phyloP scores from a whole-genome alignment of 2,113 vertebrate genomes.

The Coryphaenoides rupestris region DNA sequence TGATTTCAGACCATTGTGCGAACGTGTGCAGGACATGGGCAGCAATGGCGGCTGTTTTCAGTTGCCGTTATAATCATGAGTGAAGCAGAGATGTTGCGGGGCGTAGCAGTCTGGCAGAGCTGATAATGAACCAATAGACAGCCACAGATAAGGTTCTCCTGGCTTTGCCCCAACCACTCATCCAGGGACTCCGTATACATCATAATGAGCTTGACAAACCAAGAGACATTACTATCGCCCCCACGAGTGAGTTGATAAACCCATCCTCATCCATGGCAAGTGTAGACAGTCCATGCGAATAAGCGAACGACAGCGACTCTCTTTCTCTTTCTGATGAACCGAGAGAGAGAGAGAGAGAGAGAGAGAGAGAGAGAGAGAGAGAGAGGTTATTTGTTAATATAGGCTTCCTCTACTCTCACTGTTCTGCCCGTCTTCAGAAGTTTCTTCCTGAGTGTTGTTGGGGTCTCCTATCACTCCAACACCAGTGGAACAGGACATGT shows the following conservation, averaged over 20 bases:
- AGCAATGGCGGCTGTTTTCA: too few species aligned
- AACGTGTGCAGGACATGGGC: too few species aligned
- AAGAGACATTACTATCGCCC: not conserved
- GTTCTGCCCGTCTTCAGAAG: not conserved
- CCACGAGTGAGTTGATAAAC: not conserved
- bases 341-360: too few species aligned
- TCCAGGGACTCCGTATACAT: not conserved
- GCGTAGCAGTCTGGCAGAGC: too few species aligned
- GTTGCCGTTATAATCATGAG: too few species aligned
- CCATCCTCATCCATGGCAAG: not conserved
- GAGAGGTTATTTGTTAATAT: not conserved
- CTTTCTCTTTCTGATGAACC: too few species aligned
- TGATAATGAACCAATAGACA: not conserved
- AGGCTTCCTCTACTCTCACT: not conserved
- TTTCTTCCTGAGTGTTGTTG: not conserved
- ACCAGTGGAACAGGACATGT: not conserved
- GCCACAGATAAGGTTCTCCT: conserved; percentile 20
- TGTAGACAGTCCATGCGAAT: not conserved
- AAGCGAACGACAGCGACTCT: not conserved
- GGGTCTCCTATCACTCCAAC: too few species aligned
- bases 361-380: not conserved
- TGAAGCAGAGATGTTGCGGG: too few species aligned
- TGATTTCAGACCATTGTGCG: too few species aligned
- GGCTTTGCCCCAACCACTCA: not conserved
- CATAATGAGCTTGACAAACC: conserved; percentile 1